Percentiles rank a stretch among this genome's conserved stretches.
Evolutionary conservation across 2,113 vertebrate genomes (phyloP).

Genomic region (Aspidoscelis tigris): DNA sequence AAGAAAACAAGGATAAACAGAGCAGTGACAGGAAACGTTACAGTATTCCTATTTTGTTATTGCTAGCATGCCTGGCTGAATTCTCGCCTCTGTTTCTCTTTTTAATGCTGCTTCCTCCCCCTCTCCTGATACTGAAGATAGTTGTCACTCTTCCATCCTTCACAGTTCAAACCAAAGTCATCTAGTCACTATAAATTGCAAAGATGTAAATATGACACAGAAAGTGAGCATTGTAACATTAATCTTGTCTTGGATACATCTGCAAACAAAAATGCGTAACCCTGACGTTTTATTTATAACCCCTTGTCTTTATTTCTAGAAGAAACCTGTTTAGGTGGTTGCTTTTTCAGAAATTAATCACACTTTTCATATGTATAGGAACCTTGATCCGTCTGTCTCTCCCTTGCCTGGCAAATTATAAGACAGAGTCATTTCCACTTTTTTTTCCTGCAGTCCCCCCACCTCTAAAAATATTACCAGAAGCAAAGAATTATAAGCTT

Average conservation of each 20-base stretch:
- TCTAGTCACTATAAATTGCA: background rate
- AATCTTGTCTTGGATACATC: background rate
- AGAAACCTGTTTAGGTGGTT: background rate
- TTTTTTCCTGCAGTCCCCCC: no score
- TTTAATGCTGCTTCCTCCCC: background rate
- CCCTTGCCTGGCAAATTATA: background rate
- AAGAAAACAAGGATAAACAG: no score
- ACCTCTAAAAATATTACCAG: no score
- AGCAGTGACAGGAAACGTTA: background rate
- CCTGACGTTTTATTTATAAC: background rate
- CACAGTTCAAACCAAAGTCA: constrained; percentile 17
- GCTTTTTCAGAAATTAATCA: background rate
- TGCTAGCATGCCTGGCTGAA: background rate
- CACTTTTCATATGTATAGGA: background rate
- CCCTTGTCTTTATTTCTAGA: constrained; percentile 1
- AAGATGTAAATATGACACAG: background rate
- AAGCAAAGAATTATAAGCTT: no score
- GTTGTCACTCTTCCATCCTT: background rate
- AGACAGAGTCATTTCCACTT: background rate
- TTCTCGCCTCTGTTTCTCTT: background rate
- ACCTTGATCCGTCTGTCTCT: constrained; percentile 9
- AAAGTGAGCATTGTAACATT: background rate
- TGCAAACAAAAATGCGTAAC: background rate
- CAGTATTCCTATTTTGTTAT: background rate
- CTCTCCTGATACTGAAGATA: background rate